Base-by-base conservation (phyloP, 2,888 invertebrate species). In the Siphlonurus alternatus region DNA sequence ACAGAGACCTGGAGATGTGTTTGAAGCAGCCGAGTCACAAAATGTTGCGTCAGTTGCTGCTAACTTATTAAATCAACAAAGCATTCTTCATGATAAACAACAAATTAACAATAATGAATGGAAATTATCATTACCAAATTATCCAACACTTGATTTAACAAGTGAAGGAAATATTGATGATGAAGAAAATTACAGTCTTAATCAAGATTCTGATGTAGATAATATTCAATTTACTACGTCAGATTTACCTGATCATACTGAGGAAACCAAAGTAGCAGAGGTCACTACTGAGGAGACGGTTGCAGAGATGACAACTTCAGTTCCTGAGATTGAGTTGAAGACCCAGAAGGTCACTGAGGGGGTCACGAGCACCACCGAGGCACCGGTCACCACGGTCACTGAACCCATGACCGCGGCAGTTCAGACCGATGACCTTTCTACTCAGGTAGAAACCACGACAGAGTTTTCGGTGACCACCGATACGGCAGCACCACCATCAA, bases 1-100 rank as follows among this genome's bases (percentile, higher is more conserved):
- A 25, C 81, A 82, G 2, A 75, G 75, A 10, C 71, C 69, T 20
- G 90, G 89, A 73, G 81, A 83, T 23, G 62, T 66, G 19, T 84
- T 90, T 62, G 89, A 89, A 71, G 82, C 83, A 0, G 89, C 90
- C 0, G 91, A 91, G 73, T 89, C 89, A 0, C 90, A 91, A 74
- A 85, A 85, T 71, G 80, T 87, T 25, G 85, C 72, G 23, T 73
- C 75, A 0, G 72, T 61, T 7, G 61, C 65, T 20, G 62, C 61
- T 5, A 64, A 64, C 15, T 38, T 64, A 18, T 59, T 63, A 1
- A 19, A 22, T 61, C 18, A 25, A 61, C 38, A 38, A 38, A 10
- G 7, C 5, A 38, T 38, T 38, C 15, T 15, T 10, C 15, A 38
- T 38, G 7, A 38, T 10, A n/a, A n/a, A n/a, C n/a, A n/a, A n/a